Evolutionary conservation across 2,888 invertebrate genomes (phyloP), one percentile per base, ranked within the genome.

Genomic region (Boloria euphrosyne): DNA sequence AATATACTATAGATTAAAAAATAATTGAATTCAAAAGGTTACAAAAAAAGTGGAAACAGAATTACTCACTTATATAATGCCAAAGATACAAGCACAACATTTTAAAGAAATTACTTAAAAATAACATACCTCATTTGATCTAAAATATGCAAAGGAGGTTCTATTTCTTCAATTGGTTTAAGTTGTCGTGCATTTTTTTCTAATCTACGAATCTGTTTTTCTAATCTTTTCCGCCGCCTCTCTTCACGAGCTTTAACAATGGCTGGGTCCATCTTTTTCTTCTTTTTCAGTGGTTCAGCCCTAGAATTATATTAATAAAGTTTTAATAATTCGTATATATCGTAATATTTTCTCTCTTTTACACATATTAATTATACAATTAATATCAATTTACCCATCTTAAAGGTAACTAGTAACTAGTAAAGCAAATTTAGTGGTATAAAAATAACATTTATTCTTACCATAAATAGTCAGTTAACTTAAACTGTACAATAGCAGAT

Each of bases 221-320:
- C 98, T 2, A 99, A 73, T 83, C 95, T 97, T 80, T 94, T 97
- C 72, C 95, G 95, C 71, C 93, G 96, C 60, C 97, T 94, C 0
- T 97, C 97, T 80, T 98, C 97, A 75, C 97, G 93, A 16, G 95
- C 95, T 82, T 95, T 96, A 0, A 97, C 74, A 43, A 98, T 88
- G 5, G 94, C 94, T 2, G 98, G 97, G 86, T 98, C 98, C 0
- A 97, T 62, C 80, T 94, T 95, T 81, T 95, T 98, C 87, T 97
- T 98, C 84, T 96, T 98, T 83, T 97, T 98, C 80, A 98, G 82
- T 3, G 98, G 98, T 83, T 98, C 97, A 4, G 95, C 98, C 82
- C 96, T 96, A 76, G 55, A 90, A 87, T 67, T 64, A 54, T 52
- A 4, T 17, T 2, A 6, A 31, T 6, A 17, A 13, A 13, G 4